Evolutionary conservation across 2,113 vertebrate genomes (phyloP).

Genomic region (Phycodurus eques): DNA sequence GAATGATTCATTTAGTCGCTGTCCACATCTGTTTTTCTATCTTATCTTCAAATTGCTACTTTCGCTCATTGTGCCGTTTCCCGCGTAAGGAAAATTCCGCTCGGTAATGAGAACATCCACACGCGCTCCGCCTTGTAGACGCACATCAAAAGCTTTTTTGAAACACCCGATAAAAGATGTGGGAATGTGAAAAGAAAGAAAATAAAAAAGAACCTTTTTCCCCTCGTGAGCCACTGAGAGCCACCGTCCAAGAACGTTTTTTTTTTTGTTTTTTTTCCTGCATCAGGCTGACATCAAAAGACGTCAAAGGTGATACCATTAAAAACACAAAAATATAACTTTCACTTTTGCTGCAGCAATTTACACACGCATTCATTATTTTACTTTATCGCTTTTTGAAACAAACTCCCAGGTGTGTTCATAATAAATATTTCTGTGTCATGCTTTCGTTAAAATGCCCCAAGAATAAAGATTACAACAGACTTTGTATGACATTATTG

Average conservation of each 20-base stretch:
- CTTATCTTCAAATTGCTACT: constrained; percentile 61
- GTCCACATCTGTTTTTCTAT: constrained; percentile 56
- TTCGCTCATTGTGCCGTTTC: constrained; percentile 61
- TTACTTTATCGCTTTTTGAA: constrained; percentile 15
- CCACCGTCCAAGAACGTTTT: constrained; percentile 44
- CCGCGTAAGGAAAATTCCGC: constrained; percentile 58
- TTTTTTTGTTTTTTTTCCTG: constrained; percentile 11
- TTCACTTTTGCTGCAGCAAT: constrained; percentile 28
- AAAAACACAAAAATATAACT: constrained; percentile 42
- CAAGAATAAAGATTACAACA: too few species aligned
- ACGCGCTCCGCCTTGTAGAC: constrained; percentile 52
- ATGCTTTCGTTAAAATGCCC: too few species aligned
- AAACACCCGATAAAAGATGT: constrained; percentile 60
- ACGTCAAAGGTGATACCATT: constrained; percentile 45
- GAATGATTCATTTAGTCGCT: constrained; percentile 53
- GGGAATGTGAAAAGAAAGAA: not conserved
- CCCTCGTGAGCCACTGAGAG: constrained; percentile 36
- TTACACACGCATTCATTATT: constrained; percentile 1
- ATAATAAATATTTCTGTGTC: too few species aligned
- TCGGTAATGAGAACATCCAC: constrained; percentile 56
- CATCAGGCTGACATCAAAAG: constrained; percentile 56
- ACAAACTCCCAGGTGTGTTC: not conserved
- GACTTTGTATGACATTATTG: too few species aligned
- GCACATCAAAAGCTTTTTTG: constrained; percentile 55
- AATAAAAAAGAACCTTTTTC: constrained; percentile 27